These are phyloP conservation scores for Oryzias celebensis DNA, from an alignment of 2,113 vertebrate species.

Conservation along the genomic window DNA sequence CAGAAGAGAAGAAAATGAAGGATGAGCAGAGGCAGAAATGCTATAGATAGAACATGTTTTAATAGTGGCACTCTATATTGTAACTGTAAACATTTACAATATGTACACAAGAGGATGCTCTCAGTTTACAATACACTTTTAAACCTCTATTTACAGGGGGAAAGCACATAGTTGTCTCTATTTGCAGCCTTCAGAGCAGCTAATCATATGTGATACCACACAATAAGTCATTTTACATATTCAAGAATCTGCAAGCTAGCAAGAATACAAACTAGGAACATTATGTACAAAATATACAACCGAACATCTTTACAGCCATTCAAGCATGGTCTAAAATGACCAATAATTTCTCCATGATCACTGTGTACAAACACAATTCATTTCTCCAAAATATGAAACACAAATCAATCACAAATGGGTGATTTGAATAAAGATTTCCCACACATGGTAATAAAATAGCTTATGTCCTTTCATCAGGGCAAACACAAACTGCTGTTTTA, in stretches of 20 bases:
- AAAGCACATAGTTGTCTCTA: conserved; percentile 41
- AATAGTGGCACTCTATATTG: conserved; percentile 67
- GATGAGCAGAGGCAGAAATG: conserved; percentile 29
- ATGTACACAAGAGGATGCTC: conserved; percentile 67
- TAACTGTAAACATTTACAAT: conserved; percentile 73
- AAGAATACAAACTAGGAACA: conserved; percentile 43
- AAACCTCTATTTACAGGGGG: conserved; percentile 61
- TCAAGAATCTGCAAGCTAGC: conserved; percentile 59
- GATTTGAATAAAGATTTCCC: conserved; percentile 60
- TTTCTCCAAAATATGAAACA: conserved; percentile 66
- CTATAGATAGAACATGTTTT: conserved; percentile 64
- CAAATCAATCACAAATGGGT: conserved; percentile 61
- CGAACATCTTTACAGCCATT: conserved; percentile 44
- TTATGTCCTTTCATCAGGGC: conserved; percentile 60
- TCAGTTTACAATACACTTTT: conserved; percentile 63
- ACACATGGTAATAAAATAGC: conserved; percentile 69
- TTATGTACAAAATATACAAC: conserved; percentile 69
- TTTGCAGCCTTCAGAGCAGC: conserved; percentile 48
- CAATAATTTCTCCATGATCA: conserved; percentile 68
- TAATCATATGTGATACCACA: conserved; percentile 51
- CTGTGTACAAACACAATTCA: conserved; percentile 57
- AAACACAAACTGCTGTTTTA: conserved; percentile 39
- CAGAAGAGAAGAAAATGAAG: conserved; percentile 20
- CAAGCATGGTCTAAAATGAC: conserved; percentile 66
- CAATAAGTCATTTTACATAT: conserved; percentile 62